Evolutionary conservation across 2,888 invertebrate species (phyloP), one percentile per base, ranked within the genome.

Genomic region (Cerastis rubricosa): DNA sequence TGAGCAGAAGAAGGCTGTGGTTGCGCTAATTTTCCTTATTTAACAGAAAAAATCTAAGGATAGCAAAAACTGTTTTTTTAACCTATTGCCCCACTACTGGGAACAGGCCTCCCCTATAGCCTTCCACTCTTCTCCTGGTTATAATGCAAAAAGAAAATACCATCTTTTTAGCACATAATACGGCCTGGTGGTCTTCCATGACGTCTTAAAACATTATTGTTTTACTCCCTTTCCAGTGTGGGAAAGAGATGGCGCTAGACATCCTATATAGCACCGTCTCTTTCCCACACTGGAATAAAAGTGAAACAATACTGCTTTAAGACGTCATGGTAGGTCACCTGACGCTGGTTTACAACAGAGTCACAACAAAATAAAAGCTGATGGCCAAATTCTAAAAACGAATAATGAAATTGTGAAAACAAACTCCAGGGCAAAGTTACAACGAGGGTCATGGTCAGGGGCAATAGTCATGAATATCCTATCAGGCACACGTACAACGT

Each of bases 391-490:
- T 63, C 7, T n/a, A n/a, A 45, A 75, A 57, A 45, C 40, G 19
- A 54, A 69, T 35, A 54, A 40, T 25, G 6, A 57, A 57, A 64
- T 68, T 71, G 35, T 65, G 43, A 71, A 67, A 71, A 69, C 19
- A 76, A 81, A 74, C 67, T 64, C 25, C 9, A 35, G 9, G 17
- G n/a, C 45, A 40, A 78, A 79, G 49, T 64, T 49, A 29, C n/a
- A 14, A 25, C 49, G 22, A 69, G 57, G 85, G 82, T 71, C 85
- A 85, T 40, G 82, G 76, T 63, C 85, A 74, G 63, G 70, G 70
- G 64, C 66, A 81, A 75, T 61, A 69, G 82, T 85, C 85, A 69
- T 82, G 82, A 82, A 85, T 85, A 82, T 81, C 76, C 68, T 71
- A 85, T 85, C 63, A 67, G 70, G 59, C 59, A 73, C 81, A 84